phyloP scores from a whole-genome alignment of 2,888 invertebrate genomes.

The Linnaemya vulpina region DNA sequence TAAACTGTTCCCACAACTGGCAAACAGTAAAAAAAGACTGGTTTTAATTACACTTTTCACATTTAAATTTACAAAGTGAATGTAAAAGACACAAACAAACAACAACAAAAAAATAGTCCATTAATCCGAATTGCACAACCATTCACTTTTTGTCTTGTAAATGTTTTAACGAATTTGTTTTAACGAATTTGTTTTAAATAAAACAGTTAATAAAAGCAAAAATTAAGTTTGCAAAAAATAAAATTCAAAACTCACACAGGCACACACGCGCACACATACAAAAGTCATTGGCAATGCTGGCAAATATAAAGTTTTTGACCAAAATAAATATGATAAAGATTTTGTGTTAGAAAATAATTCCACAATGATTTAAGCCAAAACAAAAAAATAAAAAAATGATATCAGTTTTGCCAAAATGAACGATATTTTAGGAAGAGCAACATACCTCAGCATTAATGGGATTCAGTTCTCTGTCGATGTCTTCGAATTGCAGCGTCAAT shows the following conservation, averaged over 20 bases:
- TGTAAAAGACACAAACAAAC: neutral
- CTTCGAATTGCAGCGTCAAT: conserved; percentile 73
- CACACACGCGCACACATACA: neutral
- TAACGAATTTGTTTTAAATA: neutral
- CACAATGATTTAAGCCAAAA: conserved; percentile 20
- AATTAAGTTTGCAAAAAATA: neutral
- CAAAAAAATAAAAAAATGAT: no score
- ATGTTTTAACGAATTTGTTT: neutral
- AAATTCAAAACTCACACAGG: conserved; percentile 1
- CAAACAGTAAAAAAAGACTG: neutral
- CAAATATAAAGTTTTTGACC: conserved; percentile 35
- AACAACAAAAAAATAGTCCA: neutral
- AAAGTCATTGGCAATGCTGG: conserved; percentile 7
- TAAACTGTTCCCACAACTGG: neutral
- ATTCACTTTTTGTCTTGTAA: conserved; percentile 30
- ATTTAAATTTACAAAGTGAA: conserved; percentile 27
- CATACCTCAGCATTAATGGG: conserved; percentile 82
- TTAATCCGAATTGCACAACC: conserved; percentile 24
- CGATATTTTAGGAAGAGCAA: neutral
- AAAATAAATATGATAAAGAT: neutral
- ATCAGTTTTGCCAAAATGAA: neutral
- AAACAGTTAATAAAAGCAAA: neutral
- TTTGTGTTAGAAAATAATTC: neutral
- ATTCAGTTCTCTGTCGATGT: conserved; percentile 78
- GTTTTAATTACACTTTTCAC: neutral